These are phyloP conservation scores for Drosophila rellima DNA, from an alignment of 2,888 invertebrate species.

Conservation along the genomic window DNA sequence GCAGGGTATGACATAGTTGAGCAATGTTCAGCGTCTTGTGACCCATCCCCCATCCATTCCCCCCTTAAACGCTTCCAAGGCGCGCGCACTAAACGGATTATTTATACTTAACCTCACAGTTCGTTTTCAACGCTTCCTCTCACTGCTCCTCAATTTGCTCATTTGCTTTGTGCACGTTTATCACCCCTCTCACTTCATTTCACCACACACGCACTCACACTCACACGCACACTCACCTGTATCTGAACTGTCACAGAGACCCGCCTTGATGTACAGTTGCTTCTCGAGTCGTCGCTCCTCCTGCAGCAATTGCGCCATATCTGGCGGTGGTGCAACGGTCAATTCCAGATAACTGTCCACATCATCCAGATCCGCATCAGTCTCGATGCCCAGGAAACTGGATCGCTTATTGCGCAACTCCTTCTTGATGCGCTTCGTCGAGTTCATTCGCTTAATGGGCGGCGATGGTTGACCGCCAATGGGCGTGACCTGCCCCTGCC, in stretches of 20 bases:
- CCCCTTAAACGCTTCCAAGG: slow-evolving; percentile 22
- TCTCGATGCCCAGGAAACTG: slow-evolving; percentile 94
- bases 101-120: slow-evolving; percentile 68
- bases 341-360: slow-evolving; percentile 90
- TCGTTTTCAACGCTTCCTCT: slow-evolving; percentile 9
- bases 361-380: slow-evolving; percentile 87
- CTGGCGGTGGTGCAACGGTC: slow-evolving; percentile 90
- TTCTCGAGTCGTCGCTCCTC: slow-evolving; percentile 92
- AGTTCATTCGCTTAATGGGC: slow-evolving; percentile 91
- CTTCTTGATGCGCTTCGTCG: slow-evolving; percentile 94
- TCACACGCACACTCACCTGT: slow-evolving; percentile 84
- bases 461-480: slow-evolving; percentile 69
- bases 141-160: slow-evolving; percentile 29
- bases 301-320: slow-evolving; percentile 92
- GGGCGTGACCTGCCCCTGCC: slow-evolving; percentile 21
- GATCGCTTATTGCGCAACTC: slow-evolving; percentile 93
- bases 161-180: slow-evolving; percentile 47
- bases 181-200: background rate
- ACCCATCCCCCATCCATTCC: background rate
- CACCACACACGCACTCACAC: background rate
- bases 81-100: slow-evolving; percentile 77
- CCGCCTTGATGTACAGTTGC: slow-evolving; percentile 90
- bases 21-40: background rate
- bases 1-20: slow-evolving; percentile 9
- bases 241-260: slow-evolving; percentile 90